These are phyloP conservation scores for Pelmatolapia mariae DNA, from an alignment of 2,113 vertebrate genomes.

Conservation along the genomic window DNA sequence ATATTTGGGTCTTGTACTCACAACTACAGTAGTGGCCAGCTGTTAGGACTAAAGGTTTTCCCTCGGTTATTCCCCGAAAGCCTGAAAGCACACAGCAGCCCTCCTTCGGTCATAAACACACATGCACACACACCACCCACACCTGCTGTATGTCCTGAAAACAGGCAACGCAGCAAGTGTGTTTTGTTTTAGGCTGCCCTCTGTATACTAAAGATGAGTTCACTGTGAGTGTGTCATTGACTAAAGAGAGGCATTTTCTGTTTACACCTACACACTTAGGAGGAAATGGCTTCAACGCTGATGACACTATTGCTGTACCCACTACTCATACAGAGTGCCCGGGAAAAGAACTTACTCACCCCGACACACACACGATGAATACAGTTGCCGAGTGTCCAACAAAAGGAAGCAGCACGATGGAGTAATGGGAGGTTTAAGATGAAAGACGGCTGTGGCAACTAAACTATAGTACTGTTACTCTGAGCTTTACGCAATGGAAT, in stretches of 20 bases:
- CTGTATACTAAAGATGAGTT: constrained; percentile 51
- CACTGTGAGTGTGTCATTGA: constrained; percentile 29
- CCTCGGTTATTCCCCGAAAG: constrained; percentile 35
- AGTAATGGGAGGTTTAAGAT: constrained; percentile 48
- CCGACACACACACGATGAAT: constrained; percentile 2
- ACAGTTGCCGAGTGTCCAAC: constrained; percentile 29
- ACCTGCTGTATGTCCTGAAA: constrained; percentile 24
- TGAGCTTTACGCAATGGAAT: constrained; percentile 41
- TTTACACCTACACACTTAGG: constrained; percentile 7
- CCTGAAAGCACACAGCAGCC: constrained; percentile 29
- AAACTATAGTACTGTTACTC: constrained; percentile 42
- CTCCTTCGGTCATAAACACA: constrained; percentile 32
- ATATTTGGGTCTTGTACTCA: constrained; percentile 57
- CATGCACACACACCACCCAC: constrained; percentile 28
- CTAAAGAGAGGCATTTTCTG: neutral
- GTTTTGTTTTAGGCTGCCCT: constrained; percentile 32
- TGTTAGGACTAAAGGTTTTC: constrained; percentile 49
- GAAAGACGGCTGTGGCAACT: constrained; percentile 58
- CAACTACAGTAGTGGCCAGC: constrained; percentile 54
- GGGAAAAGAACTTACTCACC: neutral
- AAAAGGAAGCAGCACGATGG: constrained; percentile 34
- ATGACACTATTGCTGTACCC: neutral
- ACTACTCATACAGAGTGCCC: neutral
- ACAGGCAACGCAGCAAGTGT: constrained; percentile 7
- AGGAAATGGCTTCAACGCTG: neutral